These are phyloP conservation scores for Thomomys bottae DNA, from an alignment of 2,113 vertebrate species.

Conservation along the genomic window DNA sequence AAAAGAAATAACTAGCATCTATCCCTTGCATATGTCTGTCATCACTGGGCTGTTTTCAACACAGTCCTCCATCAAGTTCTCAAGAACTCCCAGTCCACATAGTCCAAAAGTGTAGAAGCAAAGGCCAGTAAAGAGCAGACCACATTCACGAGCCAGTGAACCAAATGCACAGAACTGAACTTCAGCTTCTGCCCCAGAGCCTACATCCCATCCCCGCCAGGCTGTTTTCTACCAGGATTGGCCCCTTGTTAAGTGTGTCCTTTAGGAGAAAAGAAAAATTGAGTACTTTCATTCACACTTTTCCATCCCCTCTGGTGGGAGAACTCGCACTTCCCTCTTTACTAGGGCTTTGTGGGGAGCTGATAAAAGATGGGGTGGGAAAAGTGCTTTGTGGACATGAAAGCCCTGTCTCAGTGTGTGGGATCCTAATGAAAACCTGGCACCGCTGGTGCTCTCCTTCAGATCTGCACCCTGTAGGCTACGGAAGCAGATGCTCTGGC, in stretches of 20 bases:
- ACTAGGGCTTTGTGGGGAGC: neutral
- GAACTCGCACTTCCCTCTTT: neutral
- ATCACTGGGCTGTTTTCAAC: neutral
- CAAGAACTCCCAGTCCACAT: neutral
- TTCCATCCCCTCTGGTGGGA: neutral
- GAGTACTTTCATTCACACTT: neutral
- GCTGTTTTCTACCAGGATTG: neutral
- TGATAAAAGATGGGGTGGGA: neutral
- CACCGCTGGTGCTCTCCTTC: neutral
- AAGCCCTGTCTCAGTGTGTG: neutral
- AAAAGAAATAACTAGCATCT: neutral
- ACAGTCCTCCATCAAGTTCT: neutral
- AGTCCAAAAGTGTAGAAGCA: no score
- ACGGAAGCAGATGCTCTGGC: neutral
- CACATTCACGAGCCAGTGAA: neutral
- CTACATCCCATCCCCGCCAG: no score
- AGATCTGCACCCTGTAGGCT: neutral
- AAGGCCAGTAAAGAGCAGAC: neutral
- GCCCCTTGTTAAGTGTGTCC: neutral
- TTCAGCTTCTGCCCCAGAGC: neutral
- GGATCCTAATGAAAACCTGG: neutral
- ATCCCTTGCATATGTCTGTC: neutral
- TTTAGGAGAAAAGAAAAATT: neutral
- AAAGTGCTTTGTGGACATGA: neutral
- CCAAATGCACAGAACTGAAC: neutral